Conservation (phyloP, 1,140 invertebrate species). For the Daktulosphaira vitifoliae region DNA sequence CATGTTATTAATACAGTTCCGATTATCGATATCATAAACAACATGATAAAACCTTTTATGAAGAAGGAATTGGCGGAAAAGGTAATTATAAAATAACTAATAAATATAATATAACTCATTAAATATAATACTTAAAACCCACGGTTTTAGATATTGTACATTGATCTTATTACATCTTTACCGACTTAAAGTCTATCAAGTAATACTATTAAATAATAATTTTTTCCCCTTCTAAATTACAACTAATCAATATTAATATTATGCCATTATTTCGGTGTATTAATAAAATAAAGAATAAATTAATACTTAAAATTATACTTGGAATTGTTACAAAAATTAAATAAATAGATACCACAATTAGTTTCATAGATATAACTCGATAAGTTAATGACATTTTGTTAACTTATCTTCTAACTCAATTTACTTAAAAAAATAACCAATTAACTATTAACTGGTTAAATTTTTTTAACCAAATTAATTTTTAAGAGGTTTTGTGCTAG, state of each 20-base stretch:
- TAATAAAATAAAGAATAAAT: too few species aligned
- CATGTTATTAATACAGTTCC: constrained; percentile 35
- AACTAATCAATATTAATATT: background rate
- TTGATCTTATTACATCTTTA: background rate
- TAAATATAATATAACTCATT: background rate
- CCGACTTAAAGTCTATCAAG: too few species aligned
- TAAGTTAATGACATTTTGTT: background rate
- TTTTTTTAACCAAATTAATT: too few species aligned
- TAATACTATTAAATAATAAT: background rate
- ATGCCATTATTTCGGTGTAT: background rate
- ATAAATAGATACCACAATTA: too few species aligned
- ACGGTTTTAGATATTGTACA: too few species aligned
- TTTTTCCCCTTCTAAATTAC: background rate
- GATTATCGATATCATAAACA: constrained; percentile 37
- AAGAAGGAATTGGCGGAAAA: constrained; percentile 35
- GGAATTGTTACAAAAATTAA: background rate
- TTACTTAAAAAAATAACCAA: too few species aligned
- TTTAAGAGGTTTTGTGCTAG: too few species aligned
- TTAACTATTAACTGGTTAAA: too few species aligned
- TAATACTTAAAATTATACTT: too few species aligned
- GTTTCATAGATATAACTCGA: too few species aligned
- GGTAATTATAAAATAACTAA: constrained; percentile 28
- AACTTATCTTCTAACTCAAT: too few species aligned
- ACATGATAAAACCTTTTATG: constrained; percentile 36
- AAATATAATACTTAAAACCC: too few species aligned